Conservation (phyloP, 2,797 vertebrate species). For the Serranus cabrilla region DNA sequence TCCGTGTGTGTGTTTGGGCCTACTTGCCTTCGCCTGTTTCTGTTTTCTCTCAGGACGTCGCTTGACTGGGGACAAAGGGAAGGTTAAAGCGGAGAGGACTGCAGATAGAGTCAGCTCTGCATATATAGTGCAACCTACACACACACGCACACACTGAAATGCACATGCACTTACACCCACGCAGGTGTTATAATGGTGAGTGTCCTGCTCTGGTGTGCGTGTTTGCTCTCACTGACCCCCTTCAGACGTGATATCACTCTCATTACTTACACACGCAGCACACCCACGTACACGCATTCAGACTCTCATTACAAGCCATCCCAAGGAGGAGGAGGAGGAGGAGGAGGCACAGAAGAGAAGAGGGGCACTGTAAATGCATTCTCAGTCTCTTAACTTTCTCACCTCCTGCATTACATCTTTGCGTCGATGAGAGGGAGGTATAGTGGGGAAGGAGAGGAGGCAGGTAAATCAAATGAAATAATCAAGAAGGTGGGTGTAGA, state of each 20-base stretch:
- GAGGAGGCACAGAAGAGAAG: conserved; percentile 36
- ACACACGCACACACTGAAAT: conserved; percentile 18
- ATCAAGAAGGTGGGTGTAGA: conserved; percentile 27
- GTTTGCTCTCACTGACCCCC: conserved; percentile 59
- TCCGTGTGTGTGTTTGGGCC: conserved; percentile 10
- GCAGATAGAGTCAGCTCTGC: conserved; percentile 51
- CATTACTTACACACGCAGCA: conserved; percentile 58
- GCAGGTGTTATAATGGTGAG: conserved; percentile 46
- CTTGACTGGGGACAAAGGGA: conserved; percentile 47
- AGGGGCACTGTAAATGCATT: conserved; percentile 69
- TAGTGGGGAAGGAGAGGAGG: conserved; percentile 32
- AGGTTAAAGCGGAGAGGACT: conserved; percentile 41
- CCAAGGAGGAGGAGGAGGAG: conserved; percentile 42
- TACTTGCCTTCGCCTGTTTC: conserved; percentile 19
- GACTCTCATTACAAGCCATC: conserved; percentile 67
- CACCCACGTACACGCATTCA: conserved; percentile 47
- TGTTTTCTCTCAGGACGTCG: conserved; percentile 37
- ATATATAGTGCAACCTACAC: conserved; percentile 34
- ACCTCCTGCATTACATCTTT: conserved; percentile 71
- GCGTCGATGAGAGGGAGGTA: conserved; percentile 19
- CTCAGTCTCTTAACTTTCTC: conserved; percentile 74
- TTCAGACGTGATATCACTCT: conserved; percentile 55
- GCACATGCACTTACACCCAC: conserved; percentile 6
- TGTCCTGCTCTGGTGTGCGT: conserved; percentile 36
- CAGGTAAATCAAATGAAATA: conserved; percentile 52